Base-by-base conservation (phyloP, 2,797 vertebrate species). In the Gambusia yucatana region DNA sequence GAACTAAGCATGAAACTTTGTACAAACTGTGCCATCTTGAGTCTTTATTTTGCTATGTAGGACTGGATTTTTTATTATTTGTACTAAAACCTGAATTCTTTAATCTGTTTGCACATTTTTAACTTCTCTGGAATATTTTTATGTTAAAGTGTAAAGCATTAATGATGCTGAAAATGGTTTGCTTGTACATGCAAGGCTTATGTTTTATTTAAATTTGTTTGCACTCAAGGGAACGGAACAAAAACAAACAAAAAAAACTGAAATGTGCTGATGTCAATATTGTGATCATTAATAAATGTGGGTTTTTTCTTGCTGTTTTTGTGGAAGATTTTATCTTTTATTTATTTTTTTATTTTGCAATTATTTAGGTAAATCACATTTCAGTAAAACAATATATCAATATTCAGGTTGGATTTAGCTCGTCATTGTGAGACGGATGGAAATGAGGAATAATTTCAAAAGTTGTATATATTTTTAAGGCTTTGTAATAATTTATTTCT, bases 241-340 rank as follows among this genome's bases (percentile, higher is more conserved):
- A 96, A 95, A 94, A 67, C 6, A 95, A 94, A 67, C 6, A 36
- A 96, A 96, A 94, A 63, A 59, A 59, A 28, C n/a, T 13, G 82
- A 85, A 75, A 71, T 85, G 91, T 92, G 87, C 88, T 84, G 90
- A 94, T 89, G 86, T 92, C 80, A 86, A 86, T 94, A 93, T 95
- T 81, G 89, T 95, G 94, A 89, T 89, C 86, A 94, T 92, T 82
- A 96, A 96, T 95, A 94, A 96, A 97, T 92, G 91, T 92, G 91
- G 91, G 25, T 4, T 93, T 95, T 90, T 87, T 89, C 36, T 48
- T 20, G 25, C 72, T 9, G 46, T 46, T 70, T 55, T 69, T 44
- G 39, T 77, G 48, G n/a, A 30, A 22, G 22, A 7, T 28, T 20
- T 43, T 14, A 14, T 16, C 30, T 65, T 16, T 57, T 3, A n/a